Percentiles rank a stretch among this genome's conserved stretches.
phyloP scores from a whole-genome alignment of 2,797 vertebrate genomes.

The Avahi laniger region DNA sequence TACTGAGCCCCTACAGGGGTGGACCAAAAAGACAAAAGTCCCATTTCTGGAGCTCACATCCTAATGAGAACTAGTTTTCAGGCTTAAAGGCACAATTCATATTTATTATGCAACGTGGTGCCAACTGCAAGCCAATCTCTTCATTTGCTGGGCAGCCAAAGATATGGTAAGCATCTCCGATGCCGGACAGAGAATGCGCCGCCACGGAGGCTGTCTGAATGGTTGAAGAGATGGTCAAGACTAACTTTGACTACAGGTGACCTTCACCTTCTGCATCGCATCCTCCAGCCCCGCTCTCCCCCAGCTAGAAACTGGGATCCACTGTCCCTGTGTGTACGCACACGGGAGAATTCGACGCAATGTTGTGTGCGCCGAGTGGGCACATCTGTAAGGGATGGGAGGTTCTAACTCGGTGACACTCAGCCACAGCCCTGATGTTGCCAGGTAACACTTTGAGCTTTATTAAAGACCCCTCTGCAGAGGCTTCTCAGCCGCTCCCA shows the following conservation, averaged over 20 bases:
- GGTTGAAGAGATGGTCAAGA: not conserved
- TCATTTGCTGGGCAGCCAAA: not conserved
- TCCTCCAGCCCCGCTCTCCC: accelerated
- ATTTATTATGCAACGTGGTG: not conserved
- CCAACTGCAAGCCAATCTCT: not conserved
- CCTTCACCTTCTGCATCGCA: not conserved
- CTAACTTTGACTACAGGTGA: not conserved
- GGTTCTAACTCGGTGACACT: not conserved
- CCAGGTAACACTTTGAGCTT: not conserved
- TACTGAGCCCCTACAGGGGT: not conserved
- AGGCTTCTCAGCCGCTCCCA: not conserved
- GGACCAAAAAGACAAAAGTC: not conserved
- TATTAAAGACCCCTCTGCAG: conserved; percentile 16
- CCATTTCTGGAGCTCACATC: not conserved
- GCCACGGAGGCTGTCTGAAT: not conserved
- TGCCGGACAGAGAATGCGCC: accelerated
- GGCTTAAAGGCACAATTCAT: not conserved
- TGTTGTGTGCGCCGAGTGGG: accelerated
- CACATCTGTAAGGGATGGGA: no score
- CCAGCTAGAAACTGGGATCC: not conserved
- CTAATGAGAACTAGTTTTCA: not conserved
- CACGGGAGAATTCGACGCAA: not conserved
- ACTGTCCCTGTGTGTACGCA: not conserved
- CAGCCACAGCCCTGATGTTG: not conserved
- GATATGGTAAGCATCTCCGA: accelerated